Evolutionary conservation across 2,113 vertebrate genomes (phyloP).

Genomic region (Tinamus guttatus): DNA sequence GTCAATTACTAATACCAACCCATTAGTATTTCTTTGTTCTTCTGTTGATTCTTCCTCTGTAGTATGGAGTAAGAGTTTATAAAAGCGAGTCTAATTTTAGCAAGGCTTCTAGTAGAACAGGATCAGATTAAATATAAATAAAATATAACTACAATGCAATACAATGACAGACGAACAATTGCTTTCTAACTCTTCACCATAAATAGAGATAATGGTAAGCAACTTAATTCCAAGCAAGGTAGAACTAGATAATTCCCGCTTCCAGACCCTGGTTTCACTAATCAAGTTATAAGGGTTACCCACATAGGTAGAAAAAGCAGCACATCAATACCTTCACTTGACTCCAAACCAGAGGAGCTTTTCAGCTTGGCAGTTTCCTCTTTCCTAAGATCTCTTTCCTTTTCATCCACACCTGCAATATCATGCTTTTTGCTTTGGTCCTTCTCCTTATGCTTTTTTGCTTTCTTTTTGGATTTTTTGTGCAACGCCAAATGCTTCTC

Average conservation of each 20-base stretch:
- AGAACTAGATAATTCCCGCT: rapidly evolving
- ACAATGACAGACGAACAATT: not conserved
- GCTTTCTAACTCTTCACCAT: not conserved
- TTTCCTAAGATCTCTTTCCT: conserved; percentile 35
- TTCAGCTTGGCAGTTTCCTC: conserved; percentile 46
- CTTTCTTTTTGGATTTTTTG: conserved; percentile 87
- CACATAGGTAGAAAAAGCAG: not conserved
- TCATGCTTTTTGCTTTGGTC: conserved; percentile 72
- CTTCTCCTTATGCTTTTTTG: conserved; percentile 87
- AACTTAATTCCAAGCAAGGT: not conserved
- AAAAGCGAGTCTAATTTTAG: not conserved
- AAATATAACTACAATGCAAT: not conserved
- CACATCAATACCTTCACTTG: conserved; percentile 60
- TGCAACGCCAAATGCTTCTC: conserved; percentile 43
- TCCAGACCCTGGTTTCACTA: not conserved
- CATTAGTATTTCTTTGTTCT: not conserved
- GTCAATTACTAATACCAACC: not conserved
- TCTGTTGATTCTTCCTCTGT: not conserved
- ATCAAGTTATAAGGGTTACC: not conserved
- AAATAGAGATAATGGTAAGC: not conserved
- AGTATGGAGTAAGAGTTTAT: not conserved
- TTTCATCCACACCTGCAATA: not conserved
- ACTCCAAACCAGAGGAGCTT: not conserved
- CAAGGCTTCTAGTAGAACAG: not conserved
- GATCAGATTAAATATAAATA: not conserved